Base-by-base conservation (phyloP, 2,113 vertebrate genomes). In the Aegotheles bennettii region DNA sequence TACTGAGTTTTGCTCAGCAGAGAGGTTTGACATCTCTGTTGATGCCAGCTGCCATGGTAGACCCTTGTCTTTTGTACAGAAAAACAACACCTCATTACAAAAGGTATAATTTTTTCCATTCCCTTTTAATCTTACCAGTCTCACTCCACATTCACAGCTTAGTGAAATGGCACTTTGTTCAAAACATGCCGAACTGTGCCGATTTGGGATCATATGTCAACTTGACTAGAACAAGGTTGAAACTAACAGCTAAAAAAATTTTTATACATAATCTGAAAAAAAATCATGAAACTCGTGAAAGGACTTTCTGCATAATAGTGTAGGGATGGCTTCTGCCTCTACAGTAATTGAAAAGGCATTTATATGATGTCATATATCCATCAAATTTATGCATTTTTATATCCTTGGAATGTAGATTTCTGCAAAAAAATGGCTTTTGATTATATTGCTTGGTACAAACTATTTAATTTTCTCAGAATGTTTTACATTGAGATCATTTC, bases 11-110 rank as follows among this genome's bases (percentile, higher is more conserved):
- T 94, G 45, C 80, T 93, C 75, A 71, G 68, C 74, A 92, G 64
- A 82, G 63, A 87, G 16, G 2, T 86, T 88, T 95, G 93, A 96
- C 74, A 90, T 77, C 57, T 83, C 68, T 92, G 87, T 84, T 63
- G 60, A 61, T 96, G 84, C 93, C 93, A 89, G 87, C 90, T 96
- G 89, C 87, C 47, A 47, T 7, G 2, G 10, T 71, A 91, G 80
- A 91, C 69, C 48, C 64, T 81, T 64, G 25, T 26, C 75, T 60
- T 71, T 95, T 70, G 13, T 35, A 91, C 21, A 60, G 60, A 54
- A 87, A 73, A 92, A 54, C 50, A 91, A 42, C 65, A 84, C 16
- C 45, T 89, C 31, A 43, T 89, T 90, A 80, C n/a, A 76, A 69
- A 74, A 28, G 17, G 2, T 79, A 31, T 82, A 89, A 47, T 92